Base-by-base conservation (phyloP, 2,797 vertebrate genomes). In the Tokudaia muenninki region DNA sequence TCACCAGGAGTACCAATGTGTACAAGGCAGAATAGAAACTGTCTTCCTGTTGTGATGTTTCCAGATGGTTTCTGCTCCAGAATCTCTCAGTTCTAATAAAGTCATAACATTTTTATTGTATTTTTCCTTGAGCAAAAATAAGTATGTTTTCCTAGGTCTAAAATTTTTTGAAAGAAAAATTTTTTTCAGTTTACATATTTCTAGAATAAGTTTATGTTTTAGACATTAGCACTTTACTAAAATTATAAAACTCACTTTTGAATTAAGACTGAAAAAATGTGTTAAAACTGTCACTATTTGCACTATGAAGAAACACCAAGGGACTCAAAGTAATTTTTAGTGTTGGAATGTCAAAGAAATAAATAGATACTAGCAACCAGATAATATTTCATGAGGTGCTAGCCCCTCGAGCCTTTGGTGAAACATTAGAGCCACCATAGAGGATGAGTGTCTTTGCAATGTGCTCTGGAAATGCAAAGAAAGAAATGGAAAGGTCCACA, bases 241-340 rank as follows among this genome's bases (percentile, higher is more conserved):
- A 93, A 93, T 72, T 26, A 26, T 75, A 75, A 90, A 88, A 79
- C 24, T 86, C 34, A 52, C 22, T 77, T 90, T 92, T 77, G 70
- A 94, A 47, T 92, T 95, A 93, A 78, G 29, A 41, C 34, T 92
- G 47, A 61, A 94, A 90, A 77, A 86, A 41, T 57, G 41, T 90
- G 21, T 77, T 88, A 83, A 91, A 89, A 90, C 52, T 41, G 52
- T n/a, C 8, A 72, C 19, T 95, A 41, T 88, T 94, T 95, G 17
- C 37, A 44, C 87, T 87, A 75, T 55, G 87, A 93, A 47, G 67
- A 80, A 90, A 92, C 10, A 50, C 67, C 72, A 74, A 92, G n/a
- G 34, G 6, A 63, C 80, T 96, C 78, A 96, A 84, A 92, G 37
- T 52, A 88, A 63, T 80, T 97, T 96, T 96, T 92, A 90, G 50